phyloP scores from a whole-genome alignment of 64 coral and sea anemone species.

The Pachyseris speciosa region DNA sequence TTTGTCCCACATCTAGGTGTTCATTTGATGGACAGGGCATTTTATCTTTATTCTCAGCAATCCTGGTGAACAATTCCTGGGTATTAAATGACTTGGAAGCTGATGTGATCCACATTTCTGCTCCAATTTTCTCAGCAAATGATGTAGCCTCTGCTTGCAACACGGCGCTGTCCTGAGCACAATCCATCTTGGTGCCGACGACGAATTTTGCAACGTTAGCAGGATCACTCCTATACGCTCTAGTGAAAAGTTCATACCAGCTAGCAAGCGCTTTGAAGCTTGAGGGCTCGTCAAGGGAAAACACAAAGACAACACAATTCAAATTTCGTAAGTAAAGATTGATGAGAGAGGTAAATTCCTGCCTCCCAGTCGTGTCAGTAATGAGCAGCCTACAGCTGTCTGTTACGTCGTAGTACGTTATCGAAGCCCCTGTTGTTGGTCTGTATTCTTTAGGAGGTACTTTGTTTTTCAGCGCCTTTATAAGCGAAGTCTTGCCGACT shows the following conservation, averaged over 20 bases:
- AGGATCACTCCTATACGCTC: constrained; percentile 23
- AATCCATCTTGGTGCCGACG: constrained; percentile 72
- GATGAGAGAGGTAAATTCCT: constrained; percentile 1
- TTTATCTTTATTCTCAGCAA: constrained; percentile 2
- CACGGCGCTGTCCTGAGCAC: not conserved
- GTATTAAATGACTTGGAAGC: constrained; percentile 36
- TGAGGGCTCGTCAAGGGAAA: constrained; percentile 67
- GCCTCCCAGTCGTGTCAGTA: constrained; percentile 62
- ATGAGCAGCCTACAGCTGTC: constrained; percentile 58
- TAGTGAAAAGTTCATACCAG: constrained; percentile 53
- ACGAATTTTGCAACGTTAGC: constrained; percentile 65
- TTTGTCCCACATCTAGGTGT: not conserved
- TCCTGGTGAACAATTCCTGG: constrained; percentile 51
- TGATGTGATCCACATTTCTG: constrained; percentile 70
- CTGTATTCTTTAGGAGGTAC: constrained; percentile 3
- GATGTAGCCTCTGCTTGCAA: constrained; percentile 57
- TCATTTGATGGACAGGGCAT: not conserved
- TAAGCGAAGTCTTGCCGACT: constrained; percentile 73
- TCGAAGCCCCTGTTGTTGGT: constrained; percentile 50
- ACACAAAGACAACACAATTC: constrained; percentile 76
- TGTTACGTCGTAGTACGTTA: constrained; percentile 35
- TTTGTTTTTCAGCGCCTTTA: constrained; percentile 27
- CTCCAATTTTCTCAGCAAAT: constrained; percentile 72
- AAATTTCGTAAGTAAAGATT: constrained; percentile 60
- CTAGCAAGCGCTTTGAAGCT: constrained; percentile 55